phyloP scores from a whole-genome alignment of 92 coral and sea anemone species.

The Porites rus region DNA sequence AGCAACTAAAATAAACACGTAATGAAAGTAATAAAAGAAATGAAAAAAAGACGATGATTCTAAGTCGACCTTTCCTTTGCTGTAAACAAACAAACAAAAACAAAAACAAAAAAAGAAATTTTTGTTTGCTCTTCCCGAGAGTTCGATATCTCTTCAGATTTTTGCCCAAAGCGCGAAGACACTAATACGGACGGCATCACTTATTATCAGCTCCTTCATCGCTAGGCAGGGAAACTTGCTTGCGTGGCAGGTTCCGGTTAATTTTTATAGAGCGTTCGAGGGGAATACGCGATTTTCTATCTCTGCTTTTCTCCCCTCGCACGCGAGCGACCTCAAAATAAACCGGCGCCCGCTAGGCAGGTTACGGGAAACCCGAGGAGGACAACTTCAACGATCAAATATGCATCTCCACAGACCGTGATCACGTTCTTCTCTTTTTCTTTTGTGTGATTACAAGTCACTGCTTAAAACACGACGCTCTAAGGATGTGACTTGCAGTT shows the following conservation, averaged over 20 bases:
- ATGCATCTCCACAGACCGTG: not conserved
- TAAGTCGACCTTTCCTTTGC: not conserved
- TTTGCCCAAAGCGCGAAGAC: not conserved
- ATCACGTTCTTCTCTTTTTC: not conserved
- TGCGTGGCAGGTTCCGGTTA: not conserved
- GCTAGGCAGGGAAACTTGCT: not conserved
- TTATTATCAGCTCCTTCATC: not conserved
- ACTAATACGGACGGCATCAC: not conserved
- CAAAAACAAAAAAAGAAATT: not conserved
- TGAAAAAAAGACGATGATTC: not conserved
- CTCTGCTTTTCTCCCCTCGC: too few relatives aligned
- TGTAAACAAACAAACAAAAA: not conserved
- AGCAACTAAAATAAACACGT: not conserved
- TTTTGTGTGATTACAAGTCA: too few relatives aligned
- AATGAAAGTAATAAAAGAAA: not conserved
- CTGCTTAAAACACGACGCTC: too few relatives aligned
- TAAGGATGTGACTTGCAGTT: not conserved
- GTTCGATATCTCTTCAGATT: not conserved
- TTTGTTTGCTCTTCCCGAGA: not conserved
- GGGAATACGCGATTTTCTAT: too few relatives aligned
- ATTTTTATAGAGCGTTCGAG: too few relatives aligned
- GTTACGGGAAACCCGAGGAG: too few relatives aligned
- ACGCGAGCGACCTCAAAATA: too few relatives aligned
- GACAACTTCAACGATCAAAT: not conserved
- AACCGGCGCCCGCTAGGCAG: too few relatives aligned